phyloP scores from a whole-genome alignment of 2,888 invertebrate genomes.

The Quadroppia sp. region DNA sequence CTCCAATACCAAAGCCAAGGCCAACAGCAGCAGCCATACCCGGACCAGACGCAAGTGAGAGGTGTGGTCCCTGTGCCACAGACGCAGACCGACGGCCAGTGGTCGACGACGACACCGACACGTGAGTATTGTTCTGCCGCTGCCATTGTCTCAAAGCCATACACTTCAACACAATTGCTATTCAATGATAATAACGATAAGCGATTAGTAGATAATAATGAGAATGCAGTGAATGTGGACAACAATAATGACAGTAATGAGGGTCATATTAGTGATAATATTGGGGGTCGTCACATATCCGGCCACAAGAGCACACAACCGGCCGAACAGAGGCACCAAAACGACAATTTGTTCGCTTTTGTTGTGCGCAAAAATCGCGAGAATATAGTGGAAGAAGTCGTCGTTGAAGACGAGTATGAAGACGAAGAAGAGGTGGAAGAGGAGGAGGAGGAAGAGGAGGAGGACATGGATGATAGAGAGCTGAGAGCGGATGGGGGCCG shows the following conservation, averaged over 20 bases:
- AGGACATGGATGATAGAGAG: neutral
- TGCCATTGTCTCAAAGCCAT: conserved; percentile 25
- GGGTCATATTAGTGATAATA: conserved; percentile 13
- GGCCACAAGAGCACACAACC: conserved; percentile 23
- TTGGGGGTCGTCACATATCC: conserved; percentile 32
- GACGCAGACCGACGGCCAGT: neutral
- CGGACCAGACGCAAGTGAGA: neutral
- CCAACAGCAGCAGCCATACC: conserved; percentile 25
- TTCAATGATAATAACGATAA: conserved; percentile 23
- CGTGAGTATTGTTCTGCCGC: conserved; percentile 25
- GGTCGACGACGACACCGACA: conserved; percentile 5
- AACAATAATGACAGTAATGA: conserved; percentile 9
- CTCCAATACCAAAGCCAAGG: neutral
- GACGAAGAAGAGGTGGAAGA: neutral
- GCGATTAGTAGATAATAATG: conserved; percentile 33
- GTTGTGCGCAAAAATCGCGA: neutral
- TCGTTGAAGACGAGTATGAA: neutral
- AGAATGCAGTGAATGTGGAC: conserved; percentile 24
- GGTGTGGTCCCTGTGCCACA: neutral
- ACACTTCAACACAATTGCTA: conserved; percentile 31
- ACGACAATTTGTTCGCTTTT: conserved; percentile 3
- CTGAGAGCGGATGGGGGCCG: neutral
- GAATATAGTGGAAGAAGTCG: neutral
- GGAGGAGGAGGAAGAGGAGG: neutral
- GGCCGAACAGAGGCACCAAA: conserved; percentile 1